Evolutionary conservation across 2,113 vertebrate species (phyloP), one percentile per base, ranked within the genome.

Genomic region (Anguilla rostrata): DNA sequence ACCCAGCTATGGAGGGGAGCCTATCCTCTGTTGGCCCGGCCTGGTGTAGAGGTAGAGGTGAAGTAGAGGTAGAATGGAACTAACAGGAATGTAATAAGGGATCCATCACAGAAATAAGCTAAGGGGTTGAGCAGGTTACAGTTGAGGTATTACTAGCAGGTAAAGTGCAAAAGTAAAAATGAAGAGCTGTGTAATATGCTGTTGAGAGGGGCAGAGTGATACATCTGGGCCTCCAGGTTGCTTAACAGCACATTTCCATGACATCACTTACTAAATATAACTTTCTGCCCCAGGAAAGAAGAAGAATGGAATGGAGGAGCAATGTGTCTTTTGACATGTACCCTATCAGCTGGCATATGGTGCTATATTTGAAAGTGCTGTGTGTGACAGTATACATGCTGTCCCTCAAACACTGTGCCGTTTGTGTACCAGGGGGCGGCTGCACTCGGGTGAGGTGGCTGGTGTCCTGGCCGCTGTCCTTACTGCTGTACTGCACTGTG

Each of bases 401-500:
- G 43, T 46, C 43, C 22, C 63, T 71, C 26, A n/a, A 22, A 39
- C 75, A 78, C 78, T 66, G 60, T 87, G 18, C 86, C 60, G 5
- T 66, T 39, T 86, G 82, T 71, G 46, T 41, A 46, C 84, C 91
- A 96, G 95, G 78, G 41, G 90, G 94, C 14, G 88, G 89, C 90
- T 93, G 92, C 75, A 49, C 85, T 15, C 87, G 91, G 49, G 56
- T 92, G 81, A 94, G 92, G 87, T 96, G 96, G 95, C 85, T 96
- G 66, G 78, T 96, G 20, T 94, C 95, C 0, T 96, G 95, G 96
- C 96, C 95, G 0, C 29, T 96, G 41, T 91, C 90, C 39, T 0
- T 93, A 29, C 88, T 96, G 90, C 95, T 96, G 0, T 89, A 94
- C 92, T 95, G 85, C 94, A 94, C 93, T 82, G 87, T 96, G 83